Evolutionary conservation across 2,888 invertebrate genomes (phyloP), one percentile per base, ranked within the genome.

Genomic region (Caenorhabditis angaria): DNA sequence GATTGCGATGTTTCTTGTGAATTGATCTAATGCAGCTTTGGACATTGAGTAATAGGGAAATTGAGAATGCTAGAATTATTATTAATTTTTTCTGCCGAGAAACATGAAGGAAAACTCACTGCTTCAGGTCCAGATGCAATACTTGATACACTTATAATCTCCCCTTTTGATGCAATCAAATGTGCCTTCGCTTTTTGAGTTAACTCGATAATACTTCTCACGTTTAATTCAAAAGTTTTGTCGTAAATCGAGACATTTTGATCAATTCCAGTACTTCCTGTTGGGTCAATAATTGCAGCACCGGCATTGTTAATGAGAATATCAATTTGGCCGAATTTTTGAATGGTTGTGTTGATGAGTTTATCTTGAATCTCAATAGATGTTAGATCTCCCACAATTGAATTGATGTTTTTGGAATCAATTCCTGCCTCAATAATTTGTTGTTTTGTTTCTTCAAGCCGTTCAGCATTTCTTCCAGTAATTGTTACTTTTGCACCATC

Each of bases 81-180:
- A n/a, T n/a, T n/a, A n/a, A n/a, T n/a, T n/a, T n/a, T n/a, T n/a
- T n/a, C n/a, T n/a, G n/a, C n/a, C n/a, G n/a, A n/a, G n/a, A n/a
- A n/a, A n/a, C n/a, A n/a, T n/a, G n/a, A n/a, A n/a, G n/a, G n/a
- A n/a, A n/a, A n/a, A 10, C 63, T 20, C 24, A 69, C 69, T n/a
- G 64, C 69, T 50, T 69, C 64, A 47, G 69, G 69, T 24, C 69
- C 69, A 20, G 64, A 63, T 25, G 56, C 63, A 53, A 69, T 69
- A 47, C 69, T 69, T 28, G 70, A 70, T 20, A 70, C 70, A 50
- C 65, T 70, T 1, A 70, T 65, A 27, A 70, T 65, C 27, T 70
- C 70, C 58, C 70, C 70, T 22, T 65, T 65, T 1, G 61, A 54
- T 18, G 57, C 58, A 20, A 61, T 61, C 58, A 70, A 41, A 51